Conservation (phyloP, 2,888 invertebrate genomes). For the Pycnomerus fuliginosus region DNA sequence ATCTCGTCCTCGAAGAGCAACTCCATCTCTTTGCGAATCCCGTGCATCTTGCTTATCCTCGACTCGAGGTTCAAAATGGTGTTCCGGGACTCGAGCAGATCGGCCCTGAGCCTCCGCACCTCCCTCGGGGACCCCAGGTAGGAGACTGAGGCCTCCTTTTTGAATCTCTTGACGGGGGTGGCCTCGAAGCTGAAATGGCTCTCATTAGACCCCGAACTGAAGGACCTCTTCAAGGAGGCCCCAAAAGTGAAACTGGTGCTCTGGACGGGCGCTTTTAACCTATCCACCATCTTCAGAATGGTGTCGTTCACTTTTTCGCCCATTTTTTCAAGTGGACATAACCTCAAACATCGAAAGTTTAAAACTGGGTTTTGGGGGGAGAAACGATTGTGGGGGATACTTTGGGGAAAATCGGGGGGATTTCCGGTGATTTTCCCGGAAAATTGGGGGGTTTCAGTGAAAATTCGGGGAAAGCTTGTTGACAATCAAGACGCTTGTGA, state of each 20-base stretch:
- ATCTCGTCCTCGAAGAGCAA: slow-evolving; percentile 73
- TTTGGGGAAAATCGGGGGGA: too few relatives aligned
- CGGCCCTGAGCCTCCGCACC: slow-evolving; percentile 62
- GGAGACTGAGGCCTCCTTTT: slow-evolving; percentile 35
- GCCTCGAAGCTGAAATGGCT: slow-evolving; percentile 34
- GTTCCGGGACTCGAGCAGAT: slow-evolving; percentile 61
- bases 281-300: slow-evolving; percentile 44
- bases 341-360: slow-evolving; percentile 9
- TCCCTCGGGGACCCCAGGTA: slow-evolving; percentile 65
- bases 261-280: slow-evolving; percentile 37
- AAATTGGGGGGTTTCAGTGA: too few relatives aligned
- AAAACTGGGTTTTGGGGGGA: too few relatives aligned
- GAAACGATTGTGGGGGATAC: too few relatives aligned
- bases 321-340: slow-evolving; percentile 22
- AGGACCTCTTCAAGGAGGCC: slow-evolving; percentile 33
- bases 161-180: slow-evolving; percentile 39
- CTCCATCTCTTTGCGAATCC: slow-evolving; percentile 69
- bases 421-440: too few relatives aligned
- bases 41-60: slow-evolving; percentile 67
- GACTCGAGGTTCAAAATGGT: slow-evolving; percentile 61
- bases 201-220: slow-evolving; percentile 27
- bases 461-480: too few relatives aligned
- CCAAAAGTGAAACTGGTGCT: slow-evolving; percentile 16
- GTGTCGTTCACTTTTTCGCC: slow-evolving; percentile 41
- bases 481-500: too few relatives aligned